Evolutionary conservation across 2,888 invertebrate genomes (phyloP).

Genomic region (Trachelus iudaicus): DNA sequence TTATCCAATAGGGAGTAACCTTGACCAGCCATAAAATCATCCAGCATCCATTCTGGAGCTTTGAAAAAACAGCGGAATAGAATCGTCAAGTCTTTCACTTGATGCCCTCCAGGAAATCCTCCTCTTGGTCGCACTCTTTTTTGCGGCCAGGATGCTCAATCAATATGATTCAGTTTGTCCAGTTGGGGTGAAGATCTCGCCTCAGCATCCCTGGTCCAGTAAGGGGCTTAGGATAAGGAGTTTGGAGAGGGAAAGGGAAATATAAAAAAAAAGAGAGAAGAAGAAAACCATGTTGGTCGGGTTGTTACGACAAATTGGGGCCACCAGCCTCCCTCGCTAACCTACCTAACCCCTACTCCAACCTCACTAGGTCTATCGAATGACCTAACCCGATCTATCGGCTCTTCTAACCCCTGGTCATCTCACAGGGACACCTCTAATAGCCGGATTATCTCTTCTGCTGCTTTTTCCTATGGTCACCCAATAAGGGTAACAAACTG

Average conservation of each 20-base stretch:
- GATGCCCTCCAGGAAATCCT: neutral
- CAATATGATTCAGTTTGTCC: constrained; percentile 61
- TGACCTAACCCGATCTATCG: constrained; percentile 55
- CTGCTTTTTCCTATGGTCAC: constrained; percentile 36
- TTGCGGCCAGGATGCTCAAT: constrained; percentile 50
- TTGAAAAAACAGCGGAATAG: neutral
- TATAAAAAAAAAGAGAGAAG: neutral
- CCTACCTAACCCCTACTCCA: constrained; percentile 43
- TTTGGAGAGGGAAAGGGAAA: constrained; percentile 21
- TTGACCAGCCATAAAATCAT: neutral
- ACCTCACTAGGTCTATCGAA: constrained; percentile 45
- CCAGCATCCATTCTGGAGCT: neutral
- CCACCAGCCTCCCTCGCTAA: constrained; percentile 49
- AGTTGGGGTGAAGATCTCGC: constrained; percentile 36
- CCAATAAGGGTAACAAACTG: constrained; percentile 51
- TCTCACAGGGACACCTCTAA: constrained; percentile 63
- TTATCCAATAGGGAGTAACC: neutral
- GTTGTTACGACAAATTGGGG: constrained; percentile 64
- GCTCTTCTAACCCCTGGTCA: constrained; percentile 47
- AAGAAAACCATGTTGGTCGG: constrained; percentile 42
- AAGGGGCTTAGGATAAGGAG: constrained; percentile 51
- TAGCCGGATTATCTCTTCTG: constrained; percentile 63
- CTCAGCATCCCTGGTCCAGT: neutral
- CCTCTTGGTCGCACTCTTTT: constrained; percentile 13
- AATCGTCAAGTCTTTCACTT: neutral